A percentile compares a stretch with the other conserved stretches of the same genome.
phyloP scores from a whole-genome alignment of 30 jellyfish, hydroid and myxozoan species.

The Pelagia noctiluca region DNA sequence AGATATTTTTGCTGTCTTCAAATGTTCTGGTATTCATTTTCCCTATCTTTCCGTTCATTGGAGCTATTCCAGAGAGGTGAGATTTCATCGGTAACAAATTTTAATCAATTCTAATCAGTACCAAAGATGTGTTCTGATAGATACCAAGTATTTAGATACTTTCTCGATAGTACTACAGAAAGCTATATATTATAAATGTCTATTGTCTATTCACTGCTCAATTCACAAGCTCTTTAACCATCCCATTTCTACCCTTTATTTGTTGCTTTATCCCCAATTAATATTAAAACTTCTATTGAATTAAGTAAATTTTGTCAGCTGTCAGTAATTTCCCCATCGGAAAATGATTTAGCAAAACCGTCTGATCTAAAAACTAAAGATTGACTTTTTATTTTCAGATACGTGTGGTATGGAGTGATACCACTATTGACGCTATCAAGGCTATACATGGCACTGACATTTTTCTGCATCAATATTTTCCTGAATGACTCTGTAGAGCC shows the following conservation, averaged over 20 bases:
- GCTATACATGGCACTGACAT: background rate
- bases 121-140: background rate
- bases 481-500: conserved; percentile 45
- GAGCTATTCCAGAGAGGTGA: conserved; percentile 7
- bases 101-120: background rate
- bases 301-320: no score
- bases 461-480: conserved; percentile 16
- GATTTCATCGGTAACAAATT: background rate
- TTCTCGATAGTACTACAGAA: no score
- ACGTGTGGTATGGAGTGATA: conserved; percentile 43
- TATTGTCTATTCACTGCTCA: no score
- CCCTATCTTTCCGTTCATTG: conserved; percentile 53
- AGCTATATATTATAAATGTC: no score
- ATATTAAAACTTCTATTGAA: no score
- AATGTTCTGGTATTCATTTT: conserved; percentile 13
- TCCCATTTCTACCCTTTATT: no score
- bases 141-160: no score
- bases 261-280: no score
- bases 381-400: conserved; percentile 12
- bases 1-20: conserved; percentile 1
- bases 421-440: conserved; percentile 22
- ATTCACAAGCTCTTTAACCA: no score
- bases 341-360: no score
- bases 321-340: no score
- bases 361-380: no score